Evolutionary conservation across 1,140 invertebrate genomes (phyloP), one percentile per base, ranked within the genome.

Genomic region (Lepidotrigona ventralis): DNA sequence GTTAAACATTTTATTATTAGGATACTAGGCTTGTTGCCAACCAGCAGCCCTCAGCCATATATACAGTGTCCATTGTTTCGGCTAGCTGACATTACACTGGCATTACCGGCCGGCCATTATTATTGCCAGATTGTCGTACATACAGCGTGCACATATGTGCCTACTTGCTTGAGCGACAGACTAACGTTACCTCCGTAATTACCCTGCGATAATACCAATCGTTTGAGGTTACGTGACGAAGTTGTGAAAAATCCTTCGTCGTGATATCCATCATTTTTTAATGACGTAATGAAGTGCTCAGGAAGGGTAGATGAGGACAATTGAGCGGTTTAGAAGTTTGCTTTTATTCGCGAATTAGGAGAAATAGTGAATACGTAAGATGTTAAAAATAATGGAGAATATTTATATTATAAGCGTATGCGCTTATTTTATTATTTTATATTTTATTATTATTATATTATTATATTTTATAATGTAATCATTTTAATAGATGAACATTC

Each of bases 1-100:
- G 80, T 26, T 77, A 29, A 77, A 77, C 64, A 77, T 82, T 82
- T 83, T 83, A 83, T 79, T 71, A 71, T 5, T 72, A 63, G 68
- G 70, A 21, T 46, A 56, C 2, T 12, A 58, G 21, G 39, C 33
- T 29, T 21, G n/a, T 23, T 39, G 6, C 60, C 53, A 68, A n/a
- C 53, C 19, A 3, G 33, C 29, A 46, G 51, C 58, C 23, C n/a
- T 60, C 58, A n/a, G 60, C 54, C 23, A 66, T 54, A 26, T 54
- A 71, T 23, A 56, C 68, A 54, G 54, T 72, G 68, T 39, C 54
- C 81, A 26, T 39, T 39, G 81, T 81, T 75, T 17, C 46, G 19
- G 54, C 15, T 58, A 17, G 58, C 26, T 39, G n/a, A 71, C 56
- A 79, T 83, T 83, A 79, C 70, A 68, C 29, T 12, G 29, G 68